These are phyloP conservation scores for Monomorium pharaonis DNA, from an alignment of 1,140 invertebrate genomes.

Conservation along the genomic window DNA sequence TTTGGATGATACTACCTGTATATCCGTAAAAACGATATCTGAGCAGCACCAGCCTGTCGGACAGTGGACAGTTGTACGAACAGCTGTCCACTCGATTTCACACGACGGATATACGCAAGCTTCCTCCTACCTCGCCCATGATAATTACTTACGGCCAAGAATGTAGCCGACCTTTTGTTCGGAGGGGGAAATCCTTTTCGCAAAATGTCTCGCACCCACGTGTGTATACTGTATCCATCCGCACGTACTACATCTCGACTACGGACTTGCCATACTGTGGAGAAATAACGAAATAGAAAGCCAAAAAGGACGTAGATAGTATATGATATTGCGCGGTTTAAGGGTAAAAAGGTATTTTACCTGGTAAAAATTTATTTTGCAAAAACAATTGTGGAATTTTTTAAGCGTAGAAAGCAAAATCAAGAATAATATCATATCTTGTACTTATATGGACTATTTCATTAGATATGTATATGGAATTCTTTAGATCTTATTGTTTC, in stretches of 20 bases:
- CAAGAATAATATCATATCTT: too few relatives aligned
- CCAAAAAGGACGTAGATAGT: not conserved
- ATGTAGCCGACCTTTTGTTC: slow-evolving; percentile 34
- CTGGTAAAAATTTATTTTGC: slow-evolving; percentile 1
- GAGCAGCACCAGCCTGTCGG: slow-evolving; percentile 51
- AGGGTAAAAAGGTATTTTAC: not conserved
- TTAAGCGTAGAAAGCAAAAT: too few relatives aligned
- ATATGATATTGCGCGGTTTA: not conserved
- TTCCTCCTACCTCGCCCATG: slow-evolving; percentile 60
- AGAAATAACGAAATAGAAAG: slow-evolving; percentile 43
- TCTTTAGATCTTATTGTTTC: too few relatives aligned
- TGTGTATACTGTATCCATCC: slow-evolving; percentile 15
- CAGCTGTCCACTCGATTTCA: slow-evolving; percentile 77
- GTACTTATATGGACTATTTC: too few relatives aligned
- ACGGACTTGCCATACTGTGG: not conserved
- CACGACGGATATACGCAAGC: slow-evolving; percentile 57
- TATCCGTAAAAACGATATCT: slow-evolving; percentile 59
- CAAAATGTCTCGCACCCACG: slow-evolving; percentile 3
- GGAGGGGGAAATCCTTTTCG: slow-evolving; percentile 46
- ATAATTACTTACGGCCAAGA: slow-evolving; percentile 66
- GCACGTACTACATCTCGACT: not conserved
- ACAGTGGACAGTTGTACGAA: slow-evolving; percentile 43
- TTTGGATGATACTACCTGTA: slow-evolving; percentile 53
- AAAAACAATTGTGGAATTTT: not conserved
- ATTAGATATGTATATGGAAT: too few relatives aligned